Evolutionary conservation across 2,888 invertebrate genomes (phyloP).

Genomic region (Neuroscelio doddi): DNA sequence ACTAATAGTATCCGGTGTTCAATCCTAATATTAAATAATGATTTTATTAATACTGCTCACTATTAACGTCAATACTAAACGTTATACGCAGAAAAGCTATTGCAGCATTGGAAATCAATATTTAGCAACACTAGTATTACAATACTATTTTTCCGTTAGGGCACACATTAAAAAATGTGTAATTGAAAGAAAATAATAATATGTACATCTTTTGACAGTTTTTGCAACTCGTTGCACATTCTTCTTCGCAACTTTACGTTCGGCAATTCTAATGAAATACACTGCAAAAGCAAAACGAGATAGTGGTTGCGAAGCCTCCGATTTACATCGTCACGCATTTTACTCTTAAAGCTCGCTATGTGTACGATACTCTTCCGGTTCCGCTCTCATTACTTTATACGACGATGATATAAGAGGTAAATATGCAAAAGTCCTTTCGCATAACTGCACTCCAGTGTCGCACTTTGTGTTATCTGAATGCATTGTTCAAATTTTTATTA

Average conservation of each 20-base stretch:
- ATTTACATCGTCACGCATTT: slow-evolving; percentile 44
- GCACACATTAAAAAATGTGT: too few species aligned
- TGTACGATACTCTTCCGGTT: slow-evolving; percentile 33
- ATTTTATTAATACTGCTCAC: too few species aligned
- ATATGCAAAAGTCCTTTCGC: slow-evolving; percentile 12
- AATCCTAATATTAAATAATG: too few species aligned
- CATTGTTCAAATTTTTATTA: too few species aligned
- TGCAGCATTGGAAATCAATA: too few species aligned
- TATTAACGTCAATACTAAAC: too few species aligned
- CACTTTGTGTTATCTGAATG: slow-evolving; percentile 17
- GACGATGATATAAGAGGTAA: slow-evolving; percentile 28
- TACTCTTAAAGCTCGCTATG: slow-evolving; percentile 36
- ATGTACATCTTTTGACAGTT: slow-evolving; percentile 26
- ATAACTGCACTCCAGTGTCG: slow-evolving; percentile 9
- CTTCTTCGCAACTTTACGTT: slow-evolving; percentile 33
- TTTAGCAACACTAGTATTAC: too few species aligned
- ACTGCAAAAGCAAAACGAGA: slow-evolving; percentile 41
- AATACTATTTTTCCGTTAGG: too few species aligned
- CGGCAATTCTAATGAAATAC: slow-evolving; percentile 43
- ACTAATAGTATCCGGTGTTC: too few species aligned
- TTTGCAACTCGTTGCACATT: slow-evolving; percentile 34
- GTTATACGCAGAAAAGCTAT: too few species aligned
- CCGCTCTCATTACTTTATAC: slow-evolving; percentile 36
- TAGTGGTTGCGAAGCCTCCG: slow-evolving; percentile 32
- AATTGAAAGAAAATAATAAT: slow-evolving; percentile 16